These are phyloP conservation scores for Lacanobia wlatinum DNA, from an alignment of 2,888 invertebrate species.

Conservation along the genomic window DNA sequence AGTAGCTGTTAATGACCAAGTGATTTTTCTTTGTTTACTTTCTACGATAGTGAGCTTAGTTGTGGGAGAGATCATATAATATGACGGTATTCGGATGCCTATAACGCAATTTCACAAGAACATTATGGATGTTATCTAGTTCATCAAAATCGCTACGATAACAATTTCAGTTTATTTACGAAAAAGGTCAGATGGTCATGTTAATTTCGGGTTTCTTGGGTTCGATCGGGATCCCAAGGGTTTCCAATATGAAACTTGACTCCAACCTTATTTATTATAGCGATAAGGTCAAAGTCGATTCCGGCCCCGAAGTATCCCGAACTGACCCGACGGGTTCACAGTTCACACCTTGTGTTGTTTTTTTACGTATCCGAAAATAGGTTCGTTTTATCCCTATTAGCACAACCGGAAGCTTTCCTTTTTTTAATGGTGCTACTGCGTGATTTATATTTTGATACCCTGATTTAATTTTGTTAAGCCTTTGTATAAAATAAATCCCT, in stretches of 20 bases:
- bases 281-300: constrained; percentile 26
- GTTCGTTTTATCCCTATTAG: not conserved
- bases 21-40: constrained; percentile 78
- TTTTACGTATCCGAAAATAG: constrained; percentile 13
- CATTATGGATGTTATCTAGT: not conserved
- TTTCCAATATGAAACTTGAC: constrained; percentile 28
- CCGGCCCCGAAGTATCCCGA: constrained; percentile 6
- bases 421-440: constrained; percentile 20
- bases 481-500: constrained; percentile 30
- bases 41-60: constrained; percentile 65
- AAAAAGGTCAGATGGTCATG: constrained; percentile 22
- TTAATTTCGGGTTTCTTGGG: not conserved
- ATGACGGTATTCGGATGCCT: constrained; percentile 4
- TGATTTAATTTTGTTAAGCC: constrained; percentile 29
- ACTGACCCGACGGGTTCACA: constrained; percentile 1
- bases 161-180: constrained; percentile 20
- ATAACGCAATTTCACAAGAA: not conserved
- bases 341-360: not conserved
- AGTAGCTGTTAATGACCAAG: constrained; percentile 74
- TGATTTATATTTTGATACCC: constrained; percentile 31
- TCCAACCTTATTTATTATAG: constrained; percentile 20
- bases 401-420: constrained; percentile 22
- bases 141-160: constrained; percentile 8
- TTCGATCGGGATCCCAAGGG: constrained; percentile 25
- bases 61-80: constrained; percentile 30